Evolutionary conservation across 2,888 invertebrate species (phyloP), one percentile per base, ranked within the genome.

Genomic region (Microdon myrmicae): DNA sequence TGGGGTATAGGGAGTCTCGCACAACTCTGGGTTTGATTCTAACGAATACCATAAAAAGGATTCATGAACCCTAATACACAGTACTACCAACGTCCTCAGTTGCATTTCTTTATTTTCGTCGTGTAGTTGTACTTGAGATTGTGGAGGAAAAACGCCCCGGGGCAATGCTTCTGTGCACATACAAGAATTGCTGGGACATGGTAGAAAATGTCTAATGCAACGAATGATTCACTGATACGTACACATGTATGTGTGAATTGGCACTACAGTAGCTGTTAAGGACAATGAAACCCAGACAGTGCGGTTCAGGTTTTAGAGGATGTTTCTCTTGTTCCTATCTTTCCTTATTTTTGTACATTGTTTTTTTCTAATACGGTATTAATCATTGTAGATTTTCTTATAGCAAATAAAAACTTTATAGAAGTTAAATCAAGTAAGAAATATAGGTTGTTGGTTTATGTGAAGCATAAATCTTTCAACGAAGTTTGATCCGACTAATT

Each of bases 401-500:
- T n/a, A n/a, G n/a, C n/a, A n/a, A n/a, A n/a, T n/a, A n/a, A n/a
- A n/a, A n/a, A n/a, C n/a, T n/a, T n/a, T n/a, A n/a, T n/a, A n/a
- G n/a, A n/a, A n/a, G n/a, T n/a, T n/a, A n/a, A n/a, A n/a, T n/a
- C n/a, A n/a, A n/a, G n/a, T n/a, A n/a, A n/a, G n/a, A n/a, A n/a
- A n/a, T n/a, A n/a, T n/a, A n/a, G n/a, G n/a, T n/a, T n/a, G n/a
- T 64, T 32, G 41, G 51, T 58, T 58, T 51, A 43, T 53, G 45
- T 19, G 31, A 22, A 34, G 39, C 39, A 49, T 49, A 55, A 55
- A 61, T 55, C 56, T 47, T 43, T 51, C 58, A 64, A 64, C 58
- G 58, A 58, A 64, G 64, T 64, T 47, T 58, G 47, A 58, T 58
- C 51, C 58, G 64, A 53, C 58, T 64, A 64, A 64, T 64, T 64